Conservation (phyloP, 1,140 invertebrate genomes). For the Drosophila rufa region DNA sequence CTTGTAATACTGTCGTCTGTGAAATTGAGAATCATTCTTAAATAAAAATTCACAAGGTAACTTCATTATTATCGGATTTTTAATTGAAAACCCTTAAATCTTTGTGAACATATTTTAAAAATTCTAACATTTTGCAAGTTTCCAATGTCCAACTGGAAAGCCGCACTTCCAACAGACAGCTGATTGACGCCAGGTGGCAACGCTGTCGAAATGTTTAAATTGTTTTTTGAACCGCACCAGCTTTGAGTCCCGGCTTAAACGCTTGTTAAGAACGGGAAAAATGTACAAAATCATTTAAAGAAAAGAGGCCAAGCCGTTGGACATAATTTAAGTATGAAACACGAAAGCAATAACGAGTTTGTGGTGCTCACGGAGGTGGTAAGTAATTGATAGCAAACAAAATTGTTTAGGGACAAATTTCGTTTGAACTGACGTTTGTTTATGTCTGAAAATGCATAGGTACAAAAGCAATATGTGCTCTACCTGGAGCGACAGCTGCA, state of each 20-base stretch:
- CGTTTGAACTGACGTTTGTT: not conserved
- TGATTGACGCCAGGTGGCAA: constrained; percentile 20
- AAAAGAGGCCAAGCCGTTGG: not conserved
- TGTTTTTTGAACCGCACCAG: constrained; percentile 30
- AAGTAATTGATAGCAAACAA: constrained; percentile 8
- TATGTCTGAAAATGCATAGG: constrained; percentile 34
- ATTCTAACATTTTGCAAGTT: not conserved
- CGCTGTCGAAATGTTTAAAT: constrained; percentile 35
- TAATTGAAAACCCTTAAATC: not conserved
- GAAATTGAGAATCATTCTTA: constrained; percentile 15
- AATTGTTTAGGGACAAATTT: not conserved
- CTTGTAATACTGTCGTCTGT: constrained; percentile 36
- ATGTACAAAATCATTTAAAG: constrained; percentile 27
- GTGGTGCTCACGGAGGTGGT: constrained; percentile 71
- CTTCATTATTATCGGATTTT: not conserved
- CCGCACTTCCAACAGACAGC: not conserved
- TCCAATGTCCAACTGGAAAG: not conserved
- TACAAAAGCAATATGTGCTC: constrained; percentile 70
- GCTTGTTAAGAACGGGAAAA: not conserved
- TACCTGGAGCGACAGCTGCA: constrained; percentile 75
- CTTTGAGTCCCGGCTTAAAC: constrained; percentile 2
- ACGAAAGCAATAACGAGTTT: constrained; percentile 45
- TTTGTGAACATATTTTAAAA: not conserved
- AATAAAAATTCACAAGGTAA: constrained; percentile 19
- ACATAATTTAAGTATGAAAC: constrained; percentile 30